Evolutionary conservation across 2,113 vertebrate genomes (phyloP), one percentile per base, ranked within the genome.

Genomic region (Lathamus discolor): DNA sequence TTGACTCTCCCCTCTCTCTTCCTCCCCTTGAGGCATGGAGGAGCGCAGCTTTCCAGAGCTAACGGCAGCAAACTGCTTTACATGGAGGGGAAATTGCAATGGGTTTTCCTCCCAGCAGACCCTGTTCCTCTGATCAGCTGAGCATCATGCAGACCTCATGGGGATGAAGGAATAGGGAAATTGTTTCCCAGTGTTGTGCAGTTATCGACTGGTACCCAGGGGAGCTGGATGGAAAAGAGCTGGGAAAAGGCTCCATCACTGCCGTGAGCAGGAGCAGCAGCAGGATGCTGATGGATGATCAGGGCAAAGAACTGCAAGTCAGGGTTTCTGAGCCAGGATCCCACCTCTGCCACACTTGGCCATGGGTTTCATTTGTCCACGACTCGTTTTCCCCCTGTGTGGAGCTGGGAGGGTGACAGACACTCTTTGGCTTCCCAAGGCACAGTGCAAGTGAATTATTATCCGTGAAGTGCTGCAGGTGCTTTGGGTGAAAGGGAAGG

Each of bases 401-500:
- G 24, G 59, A 43, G 57, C 62, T 4, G 29, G 46, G 76, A 25
- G 18, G 52, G 73, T 11, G 62, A 59, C 55, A 59, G 83, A 0
- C 62, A 5, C 80, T 95, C 66, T 51, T 27, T 4, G 64, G 46
- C 64, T 86, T 35, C 55, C 3, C 14, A 1, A 76, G 87, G 9
- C 69, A 13, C 43, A 1, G 61, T 9, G 68, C 57, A 44, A 63
- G 54, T 44, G 69, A 37, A 37, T 83, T n/a, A 28, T 78, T 76
- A 51, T 18, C 44, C 66, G 86, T 48, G 44, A 72, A 84, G 76
- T 4, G 86, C 92, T 96, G 86, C 96, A 89, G 96, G 95, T 86
- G 88, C 86, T 75, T 24, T 23, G 90, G 88, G 95, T 87, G 88
- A 95, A 84, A 91, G 81, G 83, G 48, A 92, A 48, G 4, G 48